Base-by-base conservation (phyloP, 2,888 invertebrate genomes). In the Ectemnius cavifrons region DNA sequence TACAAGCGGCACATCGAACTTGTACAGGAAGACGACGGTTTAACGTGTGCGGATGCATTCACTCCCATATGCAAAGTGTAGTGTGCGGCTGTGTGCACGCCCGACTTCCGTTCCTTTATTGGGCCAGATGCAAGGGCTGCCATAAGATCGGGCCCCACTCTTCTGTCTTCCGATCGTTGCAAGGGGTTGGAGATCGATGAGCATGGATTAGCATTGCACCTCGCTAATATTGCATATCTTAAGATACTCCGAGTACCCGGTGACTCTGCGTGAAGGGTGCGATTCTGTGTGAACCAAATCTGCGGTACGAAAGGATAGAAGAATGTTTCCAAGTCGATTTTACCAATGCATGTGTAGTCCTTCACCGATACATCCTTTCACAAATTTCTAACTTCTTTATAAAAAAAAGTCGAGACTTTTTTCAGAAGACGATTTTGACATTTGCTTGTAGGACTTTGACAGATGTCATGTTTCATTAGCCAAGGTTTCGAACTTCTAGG, bases 101-200 rank as follows among this genome's bases (percentile, higher is more conserved):
- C 75, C 65, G 71, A 52, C 61, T 80, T 79, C 65, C 82, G 73
- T 69, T 77, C 81, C 83, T 85, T 85, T 85, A 88, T 89, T 84
- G 86, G 85, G 83, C 88, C 90, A 89, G 89, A 86, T 89, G 90
- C 83, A 88, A 85, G 87, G 86, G 84, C 75, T 77, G 76, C 77
- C 46, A 84, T 87, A 87, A 88, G 87, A 87, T 82, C 87, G 86
- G 71, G 58, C 47, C 75, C 72, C 69, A 77, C 72, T 81, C 79
- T 80, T 81, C 65, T 79, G 77, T 83, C 86, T 85, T 80, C 77
- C 84, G 82, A 84, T 85, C 85, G 78, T 78, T 77, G 63, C 81
- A 75, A 85, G 85, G 87, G 85, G 87, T 88, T 89, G 87, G 82
- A 89, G 88, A 90, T 90, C 89, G 89, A 90, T 89, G 88, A 89